Percentiles rank a stretch among this genome's conserved stretches.
phyloP scores from a whole-genome alignment of 2,888 invertebrate genomes.

The Orthosia incerta region DNA sequence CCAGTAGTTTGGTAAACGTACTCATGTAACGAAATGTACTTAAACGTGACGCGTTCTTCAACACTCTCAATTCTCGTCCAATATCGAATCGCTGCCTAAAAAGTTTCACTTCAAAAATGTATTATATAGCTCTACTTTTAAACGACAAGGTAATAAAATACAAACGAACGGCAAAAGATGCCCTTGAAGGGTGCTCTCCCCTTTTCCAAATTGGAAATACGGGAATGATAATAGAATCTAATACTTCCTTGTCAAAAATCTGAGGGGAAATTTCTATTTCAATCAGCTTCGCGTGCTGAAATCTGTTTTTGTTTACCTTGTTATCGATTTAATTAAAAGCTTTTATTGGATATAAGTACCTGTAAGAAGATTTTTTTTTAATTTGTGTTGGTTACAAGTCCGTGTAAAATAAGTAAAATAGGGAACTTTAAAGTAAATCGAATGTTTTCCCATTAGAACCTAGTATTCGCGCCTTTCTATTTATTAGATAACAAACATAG shows the following conservation, averaged over 20 bases:
- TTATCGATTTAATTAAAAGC: constrained; percentile 4
- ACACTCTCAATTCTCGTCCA: too few relatives aligned
- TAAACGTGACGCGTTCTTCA: background rate
- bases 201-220: constrained; percentile 54
- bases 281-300: background rate
- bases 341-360: background rate
- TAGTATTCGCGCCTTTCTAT: too few relatives aligned
- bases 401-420: too few relatives aligned
- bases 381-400: too few relatives aligned
- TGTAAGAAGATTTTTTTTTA: background rate
- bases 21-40: too few relatives aligned
- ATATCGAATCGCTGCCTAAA: too few relatives aligned
- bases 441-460: too few relatives aligned
- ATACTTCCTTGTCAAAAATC: constrained; percentile 32
- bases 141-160: constrained; percentile 15
- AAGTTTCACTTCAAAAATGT: too few relatives aligned
- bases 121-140: constrained; percentile 1
- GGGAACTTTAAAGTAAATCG: too few relatives aligned
- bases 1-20: too few relatives aligned
- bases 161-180: background rate
- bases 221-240: constrained; percentile 39
- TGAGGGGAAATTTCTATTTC: constrained; percentile 17
- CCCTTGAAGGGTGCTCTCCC: constrained; percentile 19
- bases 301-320: constrained; percentile 21
- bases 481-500: too few relatives aligned